phyloP scores from a whole-genome alignment of 2,888 invertebrate genomes.

The Tenthredo notha region DNA sequence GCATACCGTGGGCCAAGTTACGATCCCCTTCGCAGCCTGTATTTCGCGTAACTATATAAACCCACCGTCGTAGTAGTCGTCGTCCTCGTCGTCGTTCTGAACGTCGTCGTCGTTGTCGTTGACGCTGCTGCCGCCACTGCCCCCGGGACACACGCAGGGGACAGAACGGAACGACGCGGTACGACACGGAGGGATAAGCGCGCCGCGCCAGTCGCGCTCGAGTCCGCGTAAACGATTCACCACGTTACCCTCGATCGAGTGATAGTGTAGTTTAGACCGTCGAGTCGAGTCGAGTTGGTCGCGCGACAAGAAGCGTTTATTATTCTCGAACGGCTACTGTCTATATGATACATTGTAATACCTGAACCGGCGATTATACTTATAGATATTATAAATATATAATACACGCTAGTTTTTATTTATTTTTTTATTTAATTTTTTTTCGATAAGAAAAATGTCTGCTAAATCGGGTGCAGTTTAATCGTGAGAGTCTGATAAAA shows the following conservation, averaged over 20 bases:
- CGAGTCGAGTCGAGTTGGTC: conserved; percentile 59
- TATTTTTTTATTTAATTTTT: background rate
- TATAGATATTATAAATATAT: background rate
- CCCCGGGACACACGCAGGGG: conserved; percentile 60
- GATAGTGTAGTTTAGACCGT: conserved; percentile 66
- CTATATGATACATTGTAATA: background rate
- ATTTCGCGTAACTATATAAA: conserved; percentile 41
- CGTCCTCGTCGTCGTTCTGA: background rate
- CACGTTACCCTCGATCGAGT: conserved; percentile 73
- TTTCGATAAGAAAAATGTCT: background rate
- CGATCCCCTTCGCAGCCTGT: conserved; percentile 70
- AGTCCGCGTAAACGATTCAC: conserved; percentile 64
- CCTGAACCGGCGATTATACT: background rate
- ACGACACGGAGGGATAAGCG: conserved; percentile 39
- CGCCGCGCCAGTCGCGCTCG: conserved; percentile 49
- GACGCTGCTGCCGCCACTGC: conserved; percentile 36
- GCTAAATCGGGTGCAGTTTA: conserved; percentile 11
- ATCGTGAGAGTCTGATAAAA: conserved; percentile 1
- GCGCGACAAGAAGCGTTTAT: conserved; percentile 69
- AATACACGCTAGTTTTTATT: background rate
- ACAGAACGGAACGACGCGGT: conserved; percentile 50
- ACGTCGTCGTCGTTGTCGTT: conserved; percentile 12
- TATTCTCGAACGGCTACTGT: background rate
- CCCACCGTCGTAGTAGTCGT: conserved; percentile 23
- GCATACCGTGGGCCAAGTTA: conserved; percentile 77